phyloP scores from a whole-genome alignment of 2,113 vertebrate species.

The Ginglymostoma cirratum region DNA sequence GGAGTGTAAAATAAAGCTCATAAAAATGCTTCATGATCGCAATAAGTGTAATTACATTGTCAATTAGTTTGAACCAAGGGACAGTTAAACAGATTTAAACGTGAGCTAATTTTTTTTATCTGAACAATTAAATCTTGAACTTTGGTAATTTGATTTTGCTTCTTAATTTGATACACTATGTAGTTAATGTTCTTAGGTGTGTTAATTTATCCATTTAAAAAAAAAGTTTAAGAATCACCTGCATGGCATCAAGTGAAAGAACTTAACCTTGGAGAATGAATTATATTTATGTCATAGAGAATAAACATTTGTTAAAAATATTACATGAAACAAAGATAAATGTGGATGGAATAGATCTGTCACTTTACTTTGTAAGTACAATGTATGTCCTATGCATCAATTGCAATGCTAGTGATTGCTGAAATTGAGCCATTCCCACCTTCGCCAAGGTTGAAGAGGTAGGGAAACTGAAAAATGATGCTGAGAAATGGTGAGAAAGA shows the following conservation, averaged over 20 bases:
- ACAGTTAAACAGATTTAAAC: background rate
- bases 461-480: background rate
- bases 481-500: background rate
- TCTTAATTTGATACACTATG: background rate
- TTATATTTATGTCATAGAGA: background rate
- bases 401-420: background rate
- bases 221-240: background rate
- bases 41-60: background rate
- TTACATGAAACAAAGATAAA: background rate
- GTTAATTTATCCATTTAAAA: background rate
- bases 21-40: background rate
- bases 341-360: background rate
- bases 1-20: background rate
- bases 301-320: background rate
- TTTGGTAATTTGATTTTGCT: background rate
- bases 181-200: background rate
- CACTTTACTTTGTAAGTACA: background rate
- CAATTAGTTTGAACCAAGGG: background rate
- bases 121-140: background rate
- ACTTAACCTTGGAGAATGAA: background rate
- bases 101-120: background rate
- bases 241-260: background rate
- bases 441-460: background rate
- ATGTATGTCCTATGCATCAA: background rate
- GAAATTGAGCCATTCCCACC: background rate